Evolutionary conservation across 2,797 vertebrate genomes (phyloP).

Genomic region (Fringilla coelebs): DNA sequence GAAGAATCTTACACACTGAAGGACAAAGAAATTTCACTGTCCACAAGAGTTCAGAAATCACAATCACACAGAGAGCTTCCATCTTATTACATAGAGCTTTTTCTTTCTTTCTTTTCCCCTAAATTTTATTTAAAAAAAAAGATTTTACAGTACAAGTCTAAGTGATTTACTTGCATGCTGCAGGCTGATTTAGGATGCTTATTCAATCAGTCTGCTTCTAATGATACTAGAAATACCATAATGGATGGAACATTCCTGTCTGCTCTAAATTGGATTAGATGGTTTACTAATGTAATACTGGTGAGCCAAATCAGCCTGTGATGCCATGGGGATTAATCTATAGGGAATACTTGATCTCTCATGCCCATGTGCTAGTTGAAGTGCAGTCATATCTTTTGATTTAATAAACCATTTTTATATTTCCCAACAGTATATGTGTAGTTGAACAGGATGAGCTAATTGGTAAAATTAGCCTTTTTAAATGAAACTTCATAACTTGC

Average conservation of each 20-base stretch:
- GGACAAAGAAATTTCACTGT: neutral
- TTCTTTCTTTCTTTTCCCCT: neutral
- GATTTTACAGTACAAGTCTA: neutral
- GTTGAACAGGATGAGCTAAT: constrained; percentile 62
- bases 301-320: constrained; percentile 66
- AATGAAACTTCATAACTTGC: constrained; percentile 45
- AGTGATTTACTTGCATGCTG: constrained; percentile 53
- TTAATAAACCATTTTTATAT: constrained; percentile 67
- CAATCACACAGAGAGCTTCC: neutral
- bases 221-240: constrained; percentile 64
- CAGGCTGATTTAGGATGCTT: constrained; percentile 62
- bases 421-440: constrained; percentile 37
- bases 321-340: constrained; percentile 69
- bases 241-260: constrained; percentile 71
- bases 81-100: neutral
- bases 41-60: neutral
- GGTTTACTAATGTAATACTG: constrained; percentile 72
- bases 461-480: constrained; percentile 59
- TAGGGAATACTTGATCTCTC: constrained; percentile 62
- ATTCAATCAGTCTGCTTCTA: constrained; percentile 72
- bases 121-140: neutral
- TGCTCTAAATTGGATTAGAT: constrained; percentile 74
- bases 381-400: constrained; percentile 66
- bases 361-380: constrained; percentile 49
- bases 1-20: neutral